Base-by-base conservation (phyloP, 2,113 vertebrate species). In the Aegithalos caudatus region DNA sequence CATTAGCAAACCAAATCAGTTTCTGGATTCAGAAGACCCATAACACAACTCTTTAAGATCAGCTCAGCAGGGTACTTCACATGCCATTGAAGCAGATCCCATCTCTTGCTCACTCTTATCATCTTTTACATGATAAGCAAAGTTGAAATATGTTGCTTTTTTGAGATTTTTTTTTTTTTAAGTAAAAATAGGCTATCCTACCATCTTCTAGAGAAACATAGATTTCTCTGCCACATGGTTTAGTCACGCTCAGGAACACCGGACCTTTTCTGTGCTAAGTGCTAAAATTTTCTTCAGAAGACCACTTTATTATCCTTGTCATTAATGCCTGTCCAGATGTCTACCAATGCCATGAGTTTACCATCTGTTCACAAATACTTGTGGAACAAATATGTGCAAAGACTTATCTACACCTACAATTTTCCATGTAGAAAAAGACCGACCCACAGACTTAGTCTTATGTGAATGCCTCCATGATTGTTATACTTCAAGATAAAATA, bases 301-400 rank as follows among this genome's bases (percentile, higher is more conserved):
- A 60, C 5, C 11, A 37, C 73, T 94, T 89, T 50, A 84, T 94
- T 94, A 71, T 89, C 40, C 40, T 81, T 90, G 85, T 91, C 85
- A 93, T 92, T 94, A 95, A 81, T 90, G 48, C 57, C 25, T 89
- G 83, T 86, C 77, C 73, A 67, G 48, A 87, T 95, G 31, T 89
- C 40, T 79, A 57, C 57, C 53, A 72, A 71, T 90, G 81, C 79
- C 90, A 90, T 53, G 9, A 2, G 28, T 91, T 87, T 93, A 13
- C 87, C 85, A 90, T 95, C 87, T 91, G 93, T 92, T 92, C 88
- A 74, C 47, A 91, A 89, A 78, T 84, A 57, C 44, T 84, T 81
- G 72, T 74, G 57, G 37, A 89, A 70, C 5, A 92, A 94, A 74
- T 81, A 50, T 38, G 12, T 86, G 40, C 33, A 70, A 90, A 67